A percentile compares a stretch with the other conserved stretches of the same genome.
Conservation (phyloP, 2,113 vertebrate species). For the Corythoichthys intestinalis region DNA sequence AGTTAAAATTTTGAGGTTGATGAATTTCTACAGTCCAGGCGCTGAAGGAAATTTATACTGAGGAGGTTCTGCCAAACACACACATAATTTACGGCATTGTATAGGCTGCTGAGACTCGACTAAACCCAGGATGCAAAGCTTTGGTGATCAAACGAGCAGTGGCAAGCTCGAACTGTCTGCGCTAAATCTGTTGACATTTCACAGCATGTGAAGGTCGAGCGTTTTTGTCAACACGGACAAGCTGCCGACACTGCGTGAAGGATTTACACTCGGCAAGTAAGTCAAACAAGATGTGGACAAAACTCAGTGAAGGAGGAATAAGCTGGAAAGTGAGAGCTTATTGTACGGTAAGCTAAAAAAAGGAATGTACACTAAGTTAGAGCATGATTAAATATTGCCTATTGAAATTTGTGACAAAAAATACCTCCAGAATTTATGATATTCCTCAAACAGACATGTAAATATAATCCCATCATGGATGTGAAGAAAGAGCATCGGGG, state of each 20-base stretch:
- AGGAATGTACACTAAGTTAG: not conserved
- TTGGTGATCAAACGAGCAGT: slow-evolving; percentile 48
- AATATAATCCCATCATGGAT: not conserved
- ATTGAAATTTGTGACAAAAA: not conserved
- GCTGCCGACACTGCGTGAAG: slow-evolving; percentile 34
- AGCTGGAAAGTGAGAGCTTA: not conserved
- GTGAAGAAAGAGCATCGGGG: not conserved
- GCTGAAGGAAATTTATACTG: not conserved
- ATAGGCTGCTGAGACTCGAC: slow-evolving; percentile 44
- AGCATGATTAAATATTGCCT: not conserved
- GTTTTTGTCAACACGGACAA: slow-evolving; percentile 60
- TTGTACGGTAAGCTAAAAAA: not conserved
- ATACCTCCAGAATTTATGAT: not conserved
- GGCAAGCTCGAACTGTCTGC: slow-evolving; percentile 48
- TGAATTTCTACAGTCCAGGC: not conserved
- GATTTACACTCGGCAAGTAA: slow-evolving; percentile 42
- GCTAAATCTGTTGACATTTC: slow-evolving; percentile 71
- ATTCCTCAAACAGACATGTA: not conserved
- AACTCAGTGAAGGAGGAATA: not conserved
- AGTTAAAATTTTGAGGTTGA: not conserved
- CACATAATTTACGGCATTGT: slow-evolving; percentile 39
- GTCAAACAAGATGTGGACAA: slow-evolving; percentile 23
- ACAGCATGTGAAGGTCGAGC: slow-evolving; percentile 70
- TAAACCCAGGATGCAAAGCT: slow-evolving; percentile 39
- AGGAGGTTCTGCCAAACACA: not conserved